Percentiles rank a stretch among this genome's conserved stretches.
These are phyloP conservation scores for Rhinolophus sinicus DNA, from an alignment of 2,113 vertebrate genomes.

Conservation along the genomic window DNA sequence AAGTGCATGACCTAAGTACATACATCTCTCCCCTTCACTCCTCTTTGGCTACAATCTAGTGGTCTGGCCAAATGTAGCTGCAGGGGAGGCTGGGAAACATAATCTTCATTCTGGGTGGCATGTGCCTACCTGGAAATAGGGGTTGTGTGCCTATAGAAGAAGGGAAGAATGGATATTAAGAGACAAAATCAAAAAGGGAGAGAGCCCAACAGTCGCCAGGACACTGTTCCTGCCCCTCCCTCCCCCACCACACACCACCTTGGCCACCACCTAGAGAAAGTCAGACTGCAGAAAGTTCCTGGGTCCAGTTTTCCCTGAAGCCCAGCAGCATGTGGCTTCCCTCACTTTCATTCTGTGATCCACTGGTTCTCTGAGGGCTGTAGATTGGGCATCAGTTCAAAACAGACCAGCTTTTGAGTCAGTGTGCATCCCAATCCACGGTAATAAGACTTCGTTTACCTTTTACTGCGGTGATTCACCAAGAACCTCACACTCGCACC, in stretches of 20 bases:
- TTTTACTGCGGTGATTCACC: background rate
- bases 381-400: background rate
- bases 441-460: background rate
- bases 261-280: background rate
- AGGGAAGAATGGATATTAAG: background rate
- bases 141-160: background rate
- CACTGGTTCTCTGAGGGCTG: background rate
- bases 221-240: background rate
- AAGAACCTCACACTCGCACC: background rate
- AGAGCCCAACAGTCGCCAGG: background rate
- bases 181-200: background rate
- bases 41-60: background rate
- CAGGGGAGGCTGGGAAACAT: background rate
- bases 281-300: background rate
- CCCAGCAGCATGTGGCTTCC: background rate
- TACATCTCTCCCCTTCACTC: background rate
- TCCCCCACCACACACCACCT: background rate
- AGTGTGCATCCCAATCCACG: too few species aligned
- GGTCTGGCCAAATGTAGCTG: background rate
- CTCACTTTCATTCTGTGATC: background rate
- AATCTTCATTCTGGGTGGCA: background rate
- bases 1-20: background rate
- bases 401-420: background rate
- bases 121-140: background rate
- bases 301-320: background rate